Percentiles rank a stretch among this genome's conserved stretches.
phyloP scores from a whole-genome alignment of 2,888 invertebrate genomes.

The Lepidonotus clava region DNA sequence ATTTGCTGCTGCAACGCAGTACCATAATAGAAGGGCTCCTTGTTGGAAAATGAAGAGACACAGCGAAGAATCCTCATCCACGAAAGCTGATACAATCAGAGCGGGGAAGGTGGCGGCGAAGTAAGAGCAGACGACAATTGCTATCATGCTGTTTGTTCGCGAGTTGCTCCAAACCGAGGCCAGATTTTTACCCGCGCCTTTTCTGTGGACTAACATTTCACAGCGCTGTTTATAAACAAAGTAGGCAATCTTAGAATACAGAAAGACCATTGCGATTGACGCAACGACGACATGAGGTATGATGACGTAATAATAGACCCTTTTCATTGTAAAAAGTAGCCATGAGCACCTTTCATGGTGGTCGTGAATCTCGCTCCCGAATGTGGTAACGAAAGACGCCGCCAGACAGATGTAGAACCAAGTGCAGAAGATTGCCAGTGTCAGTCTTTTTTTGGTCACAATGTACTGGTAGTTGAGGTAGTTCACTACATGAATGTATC shows the following conservation, averaged over 20 bases:
- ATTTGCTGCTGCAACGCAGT: neutral
- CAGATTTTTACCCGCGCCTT: neutral
- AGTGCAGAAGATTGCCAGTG: neutral
- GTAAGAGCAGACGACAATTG: conserved; percentile 10
- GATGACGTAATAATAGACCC: conserved; percentile 24
- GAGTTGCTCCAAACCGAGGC: neutral
- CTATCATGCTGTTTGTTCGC: conserved; percentile 19
- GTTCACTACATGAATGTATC: conserved; percentile 30
- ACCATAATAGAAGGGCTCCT: neutral
- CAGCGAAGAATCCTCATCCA: neutral
- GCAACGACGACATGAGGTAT: neutral
- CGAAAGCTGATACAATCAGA: neutral
- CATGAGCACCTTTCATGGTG: neutral
- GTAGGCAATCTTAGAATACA: neutral
- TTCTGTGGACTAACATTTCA: neutral
- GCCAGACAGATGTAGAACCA: neutral
- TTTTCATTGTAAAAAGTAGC: neutral
- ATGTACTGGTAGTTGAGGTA: conserved; percentile 16
- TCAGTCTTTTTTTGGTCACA: neutral
- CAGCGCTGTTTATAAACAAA: conserved; percentile 27
- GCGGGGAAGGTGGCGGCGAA: neutral
- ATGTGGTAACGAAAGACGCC: neutral
- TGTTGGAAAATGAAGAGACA: neutral
- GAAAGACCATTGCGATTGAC: neutral
- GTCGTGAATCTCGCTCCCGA: neutral